phyloP scores from a whole-genome alignment of 2,113 vertebrate species.

The Orientallactaga bullata region DNA sequence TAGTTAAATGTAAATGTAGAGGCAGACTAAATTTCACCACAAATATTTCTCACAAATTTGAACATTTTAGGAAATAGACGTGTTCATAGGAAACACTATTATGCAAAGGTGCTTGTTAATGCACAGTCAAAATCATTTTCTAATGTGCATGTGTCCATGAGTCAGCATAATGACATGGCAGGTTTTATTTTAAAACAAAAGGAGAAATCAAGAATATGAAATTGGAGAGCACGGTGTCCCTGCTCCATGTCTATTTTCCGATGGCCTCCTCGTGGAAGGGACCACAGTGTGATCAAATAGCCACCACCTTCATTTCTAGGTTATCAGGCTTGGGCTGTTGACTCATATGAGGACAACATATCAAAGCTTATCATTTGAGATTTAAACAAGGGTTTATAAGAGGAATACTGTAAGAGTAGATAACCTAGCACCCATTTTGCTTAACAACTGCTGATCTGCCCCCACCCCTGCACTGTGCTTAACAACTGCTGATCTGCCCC shows the following conservation, averaged over 20 bases:
- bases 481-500: neutral
- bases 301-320: neutral
- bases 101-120: neutral
- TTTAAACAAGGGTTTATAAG: neutral
- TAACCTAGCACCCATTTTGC: neutral
- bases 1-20: neutral
- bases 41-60: neutral
- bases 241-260: neutral
- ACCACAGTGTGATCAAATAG: neutral
- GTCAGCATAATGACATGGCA: neutral
- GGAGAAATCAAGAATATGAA: too few relatives aligned
- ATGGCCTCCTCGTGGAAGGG: neutral
- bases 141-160: neutral
- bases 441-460: neutral
- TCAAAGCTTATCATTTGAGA: neutral
- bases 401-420: too few relatives aligned
- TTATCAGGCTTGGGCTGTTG: rapidly evolving
- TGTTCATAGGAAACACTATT: neutral
- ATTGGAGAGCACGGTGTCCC: too few relatives aligned
- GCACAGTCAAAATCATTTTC: slow-evolving; percentile 1
- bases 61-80: neutral
- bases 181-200: neutral
- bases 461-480: too few relatives aligned
- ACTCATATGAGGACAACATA: neutral
- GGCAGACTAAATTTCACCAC: neutral